phyloP scores from a whole-genome alignment of 1,140 invertebrate genomes.

The Daktulosphaira vitifoliae region DNA sequence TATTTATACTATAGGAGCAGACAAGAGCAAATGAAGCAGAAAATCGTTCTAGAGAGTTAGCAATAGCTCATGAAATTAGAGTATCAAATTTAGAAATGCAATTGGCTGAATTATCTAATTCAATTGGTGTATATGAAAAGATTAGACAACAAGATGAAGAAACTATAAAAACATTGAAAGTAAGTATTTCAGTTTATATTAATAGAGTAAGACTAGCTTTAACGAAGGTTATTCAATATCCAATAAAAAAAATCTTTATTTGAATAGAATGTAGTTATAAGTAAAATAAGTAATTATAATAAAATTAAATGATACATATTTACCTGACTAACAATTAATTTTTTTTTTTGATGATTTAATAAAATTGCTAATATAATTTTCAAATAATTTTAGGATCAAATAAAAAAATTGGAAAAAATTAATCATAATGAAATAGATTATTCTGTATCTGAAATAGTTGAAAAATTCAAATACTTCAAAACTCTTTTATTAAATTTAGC shows the following conservation, averaged over 20 bases:
- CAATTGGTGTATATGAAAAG: constrained; percentile 68
- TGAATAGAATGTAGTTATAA: too few species aligned
- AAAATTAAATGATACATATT: too few species aligned
- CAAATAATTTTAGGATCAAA: constrained; percentile 3
- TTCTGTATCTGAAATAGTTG: constrained; percentile 24
- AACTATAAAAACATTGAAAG: constrained; percentile 61
- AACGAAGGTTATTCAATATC: too few species aligned
- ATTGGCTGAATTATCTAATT: constrained; percentile 68
- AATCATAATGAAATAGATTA: not conserved
- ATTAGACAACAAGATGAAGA: constrained; percentile 62
- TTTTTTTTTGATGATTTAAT: too few species aligned
- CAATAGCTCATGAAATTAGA: constrained; percentile 61
- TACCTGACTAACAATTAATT: too few species aligned
- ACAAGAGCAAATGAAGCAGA: constrained; percentile 57
- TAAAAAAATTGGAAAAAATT: constrained; percentile 15
- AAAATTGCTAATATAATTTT: constrained; percentile 9
- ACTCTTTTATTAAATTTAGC: constrained; percentile 30
- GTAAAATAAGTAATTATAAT: too few species aligned
- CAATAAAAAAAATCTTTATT: too few species aligned
- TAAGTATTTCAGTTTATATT: not conserved
- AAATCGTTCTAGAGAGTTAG: constrained; percentile 56
- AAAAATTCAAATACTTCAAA: constrained; percentile 24
- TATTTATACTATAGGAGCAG: constrained; percentile 48
- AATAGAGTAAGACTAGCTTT: too few species aligned
- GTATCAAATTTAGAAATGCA: constrained; percentile 67